Evolutionary conservation across 1,140 invertebrate species (phyloP).

Genomic region (Drosophila repleta): DNA sequence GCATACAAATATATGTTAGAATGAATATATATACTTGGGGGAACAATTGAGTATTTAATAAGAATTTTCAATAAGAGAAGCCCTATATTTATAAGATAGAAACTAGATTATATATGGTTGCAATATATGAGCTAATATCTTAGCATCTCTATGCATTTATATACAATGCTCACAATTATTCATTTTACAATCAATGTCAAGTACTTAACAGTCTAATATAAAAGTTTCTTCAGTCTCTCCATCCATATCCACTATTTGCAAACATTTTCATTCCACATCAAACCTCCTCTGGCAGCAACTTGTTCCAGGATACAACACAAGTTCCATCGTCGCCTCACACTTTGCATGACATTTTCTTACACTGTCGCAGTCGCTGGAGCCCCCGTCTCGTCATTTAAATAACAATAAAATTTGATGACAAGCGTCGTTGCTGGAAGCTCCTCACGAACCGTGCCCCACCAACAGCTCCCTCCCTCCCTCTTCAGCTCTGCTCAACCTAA

Average conservation of each 20-base stretch:
- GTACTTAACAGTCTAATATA: too few species aligned
- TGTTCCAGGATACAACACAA: slow-evolving; percentile 7
- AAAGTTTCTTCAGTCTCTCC: not conserved
- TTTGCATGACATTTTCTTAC: slow-evolving; percentile 49
- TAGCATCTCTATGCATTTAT: too few species aligned
- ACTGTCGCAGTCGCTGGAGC: not conserved
- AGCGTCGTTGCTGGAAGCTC: slow-evolving; percentile 56
- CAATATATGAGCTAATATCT: too few species aligned
- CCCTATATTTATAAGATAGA: too few species aligned
- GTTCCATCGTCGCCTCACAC: slow-evolving; percentile 35
- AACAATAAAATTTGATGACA: slow-evolving; percentile 82
- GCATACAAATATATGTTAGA: too few species aligned
- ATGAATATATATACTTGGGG: too few species aligned
- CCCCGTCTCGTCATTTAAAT: slow-evolving; percentile 73
- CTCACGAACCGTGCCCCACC: not conserved
- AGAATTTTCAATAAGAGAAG: too few species aligned
- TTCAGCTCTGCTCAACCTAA: not conserved
- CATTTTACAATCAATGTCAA: too few species aligned
- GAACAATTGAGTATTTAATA: too few species aligned
- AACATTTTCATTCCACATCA: not conserved
- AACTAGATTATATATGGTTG: too few species aligned
- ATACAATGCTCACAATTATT: too few species aligned
- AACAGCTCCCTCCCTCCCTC: not conserved
- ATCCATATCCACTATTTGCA: not conserved
- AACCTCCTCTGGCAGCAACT: not conserved